These are phyloP conservation scores for Eupeodes corollae DNA, from an alignment of 1,140 invertebrate species.

Conservation along the genomic window DNA sequence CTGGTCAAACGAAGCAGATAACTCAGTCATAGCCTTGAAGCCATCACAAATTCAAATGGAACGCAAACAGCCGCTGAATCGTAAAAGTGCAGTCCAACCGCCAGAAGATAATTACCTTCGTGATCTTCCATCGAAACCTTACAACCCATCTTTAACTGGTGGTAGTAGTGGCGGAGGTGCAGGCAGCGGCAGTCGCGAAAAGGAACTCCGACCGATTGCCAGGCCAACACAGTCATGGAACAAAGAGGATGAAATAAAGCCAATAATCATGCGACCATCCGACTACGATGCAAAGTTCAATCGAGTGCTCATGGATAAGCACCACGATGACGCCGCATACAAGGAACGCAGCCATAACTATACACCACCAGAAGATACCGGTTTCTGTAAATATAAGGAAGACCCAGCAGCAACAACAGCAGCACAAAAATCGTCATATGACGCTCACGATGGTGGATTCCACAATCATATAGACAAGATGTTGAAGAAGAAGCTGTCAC, in stretches of 20 bases:
- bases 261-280: constrained; percentile 28
- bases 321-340: not conserved
- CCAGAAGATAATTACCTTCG: constrained; percentile 32
- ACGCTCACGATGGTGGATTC: constrained; percentile 22
- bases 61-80: constrained; percentile 8
- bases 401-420: constrained; percentile 13
- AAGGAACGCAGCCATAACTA: not conserved
- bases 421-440: constrained; percentile 3
- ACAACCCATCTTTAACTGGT: constrained; percentile 12
- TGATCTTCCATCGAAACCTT: constrained; percentile 30
- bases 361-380: not conserved
- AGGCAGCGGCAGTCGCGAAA: constrained; percentile 7
- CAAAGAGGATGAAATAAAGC: constrained; percentile 31
- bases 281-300: constrained; percentile 36
- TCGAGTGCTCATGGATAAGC: constrained; percentile 15
- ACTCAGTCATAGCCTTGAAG: constrained; percentile 31
- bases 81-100: constrained; percentile 30
- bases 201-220: constrained; percentile 10
- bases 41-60: constrained; percentile 28
- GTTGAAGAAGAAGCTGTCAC: constrained; percentile 26
- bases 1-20: constrained; percentile 35
- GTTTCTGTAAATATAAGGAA: constrained; percentile 10
- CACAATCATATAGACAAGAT: constrained; percentile 31
- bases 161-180: not conserved
- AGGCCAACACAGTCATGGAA: constrained; percentile 22